Evolutionary conservation across 2,113 vertebrate species (phyloP).

Genomic region (Ahaetulla prasina): DNA sequence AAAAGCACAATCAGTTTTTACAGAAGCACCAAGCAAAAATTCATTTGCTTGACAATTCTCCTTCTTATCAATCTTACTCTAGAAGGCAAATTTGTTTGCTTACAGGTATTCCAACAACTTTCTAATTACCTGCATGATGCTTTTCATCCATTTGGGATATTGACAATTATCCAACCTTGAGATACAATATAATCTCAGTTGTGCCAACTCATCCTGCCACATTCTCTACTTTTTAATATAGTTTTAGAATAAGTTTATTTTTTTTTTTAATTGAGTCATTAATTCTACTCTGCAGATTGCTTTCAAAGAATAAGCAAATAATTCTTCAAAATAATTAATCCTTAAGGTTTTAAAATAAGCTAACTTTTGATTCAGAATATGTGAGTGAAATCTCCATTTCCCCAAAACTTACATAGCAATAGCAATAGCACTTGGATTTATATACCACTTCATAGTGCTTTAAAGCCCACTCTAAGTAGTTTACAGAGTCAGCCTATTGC

Average conservation of each 20-base stretch:
- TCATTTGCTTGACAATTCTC: background rate
- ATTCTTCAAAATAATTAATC: background rate
- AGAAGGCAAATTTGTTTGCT: background rate
- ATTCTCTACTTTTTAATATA: background rate
- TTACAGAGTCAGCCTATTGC: too few species aligned
- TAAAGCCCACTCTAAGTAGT: too few species aligned
- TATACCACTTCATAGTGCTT: too few species aligned
- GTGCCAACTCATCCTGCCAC: slow-evolving; percentile 7
- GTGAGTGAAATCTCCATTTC: too few species aligned
- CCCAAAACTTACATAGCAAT: background rate
- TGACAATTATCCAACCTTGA: background rate
- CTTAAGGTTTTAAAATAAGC: background rate
- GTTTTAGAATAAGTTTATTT: background rate
- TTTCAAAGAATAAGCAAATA: background rate
- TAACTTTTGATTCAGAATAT: background rate
- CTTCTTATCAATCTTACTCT: background rate
- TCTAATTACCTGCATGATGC: background rate
- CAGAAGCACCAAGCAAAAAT: background rate
- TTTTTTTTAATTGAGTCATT: background rate
- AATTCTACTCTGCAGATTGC: background rate
- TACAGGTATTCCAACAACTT: background rate
- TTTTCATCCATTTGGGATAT: background rate
- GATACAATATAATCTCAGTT: background rate
- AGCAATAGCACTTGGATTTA: too few species aligned
- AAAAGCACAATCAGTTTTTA: background rate